Conservation (phyloP, 2,797 vertebrate species). For the Acipenser ruthenus region DNA sequence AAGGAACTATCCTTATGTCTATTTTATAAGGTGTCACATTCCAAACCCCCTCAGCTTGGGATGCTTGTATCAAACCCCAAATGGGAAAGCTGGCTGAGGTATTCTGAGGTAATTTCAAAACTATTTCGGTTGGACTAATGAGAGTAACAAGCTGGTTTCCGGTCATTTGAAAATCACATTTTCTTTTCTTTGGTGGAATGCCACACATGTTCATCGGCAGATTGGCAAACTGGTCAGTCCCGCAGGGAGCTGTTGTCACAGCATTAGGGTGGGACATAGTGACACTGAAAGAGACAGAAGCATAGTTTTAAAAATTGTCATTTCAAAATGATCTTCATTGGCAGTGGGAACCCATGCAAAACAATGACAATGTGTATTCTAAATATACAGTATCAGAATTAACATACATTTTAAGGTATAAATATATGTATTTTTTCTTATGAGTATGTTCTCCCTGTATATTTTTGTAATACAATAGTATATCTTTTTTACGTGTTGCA, state of each 20-base stretch:
- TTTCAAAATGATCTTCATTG: conserved; percentile 39
- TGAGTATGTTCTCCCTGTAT: too few species aligned
- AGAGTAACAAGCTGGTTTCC: conserved; percentile 3
- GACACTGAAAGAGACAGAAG: not conserved
- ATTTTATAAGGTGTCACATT: conserved; percentile 34
- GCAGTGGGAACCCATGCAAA: conserved; percentile 53
- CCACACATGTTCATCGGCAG: conserved; percentile 5
- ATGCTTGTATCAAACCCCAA: conserved; percentile 35
- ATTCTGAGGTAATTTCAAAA: conserved; percentile 31
- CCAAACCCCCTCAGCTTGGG: conserved; percentile 32
- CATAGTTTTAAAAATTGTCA: conserved; percentile 28
- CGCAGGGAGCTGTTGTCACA: conserved; percentile 43
- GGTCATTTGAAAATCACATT: not conserved
- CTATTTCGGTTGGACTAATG: conserved; percentile 18
- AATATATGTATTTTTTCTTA: conserved; percentile 30
- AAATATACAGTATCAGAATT: conserved; percentile 35
- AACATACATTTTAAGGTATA: conserved; percentile 53
- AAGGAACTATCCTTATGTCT: conserved; percentile 27
- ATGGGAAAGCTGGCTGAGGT: conserved; percentile 34
- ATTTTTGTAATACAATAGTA: too few species aligned
- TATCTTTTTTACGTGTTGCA: too few species aligned
- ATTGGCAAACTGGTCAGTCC: conserved; percentile 32
- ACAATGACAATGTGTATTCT: conserved; percentile 36
- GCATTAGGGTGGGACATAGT: not conserved
- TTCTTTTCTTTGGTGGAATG: conserved; percentile 24